phyloP scores from a whole-genome alignment of 1,140 invertebrate species.

The Drosophila nikananu region DNA sequence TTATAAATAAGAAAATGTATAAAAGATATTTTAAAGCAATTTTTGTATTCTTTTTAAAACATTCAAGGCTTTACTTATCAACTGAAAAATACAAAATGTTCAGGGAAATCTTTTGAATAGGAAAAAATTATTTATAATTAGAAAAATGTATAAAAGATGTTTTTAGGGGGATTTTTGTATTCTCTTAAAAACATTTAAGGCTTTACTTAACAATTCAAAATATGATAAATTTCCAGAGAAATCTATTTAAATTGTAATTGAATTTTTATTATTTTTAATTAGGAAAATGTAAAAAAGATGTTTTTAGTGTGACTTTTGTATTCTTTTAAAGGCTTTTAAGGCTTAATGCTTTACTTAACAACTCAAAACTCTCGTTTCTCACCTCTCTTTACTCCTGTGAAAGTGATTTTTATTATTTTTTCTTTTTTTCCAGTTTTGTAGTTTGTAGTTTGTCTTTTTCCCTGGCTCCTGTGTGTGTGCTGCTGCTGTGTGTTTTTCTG shows the following conservation, averaged over 20 bases:
- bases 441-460: slow-evolving; percentile 40
- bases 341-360: fast-evolving
- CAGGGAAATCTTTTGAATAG: background rate
- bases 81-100: no score
- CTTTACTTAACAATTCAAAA: no score
- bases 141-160: background rate
- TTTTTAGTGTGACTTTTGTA: background rate
- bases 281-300: no score
- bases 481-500: slow-evolving; percentile 26
- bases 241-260: no score
- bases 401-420: slow-evolving; percentile 28
- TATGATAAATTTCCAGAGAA: no score
- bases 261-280: background rate
- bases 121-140: background rate
- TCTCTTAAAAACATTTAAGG: no score
- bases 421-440: slow-evolving; percentile 13
- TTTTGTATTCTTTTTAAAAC: no score
- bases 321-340: background rate
- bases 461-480: background rate
- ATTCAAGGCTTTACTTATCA: no score
- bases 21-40: no score
- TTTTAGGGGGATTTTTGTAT: no score
- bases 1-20: no score
- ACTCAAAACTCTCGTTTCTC: background rate
- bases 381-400: background rate